Evolutionary conservation across 1,140 invertebrate genomes (phyloP), one percentile per base, ranked within the genome.

Genomic region (Trichonephila clavipes): DNA sequence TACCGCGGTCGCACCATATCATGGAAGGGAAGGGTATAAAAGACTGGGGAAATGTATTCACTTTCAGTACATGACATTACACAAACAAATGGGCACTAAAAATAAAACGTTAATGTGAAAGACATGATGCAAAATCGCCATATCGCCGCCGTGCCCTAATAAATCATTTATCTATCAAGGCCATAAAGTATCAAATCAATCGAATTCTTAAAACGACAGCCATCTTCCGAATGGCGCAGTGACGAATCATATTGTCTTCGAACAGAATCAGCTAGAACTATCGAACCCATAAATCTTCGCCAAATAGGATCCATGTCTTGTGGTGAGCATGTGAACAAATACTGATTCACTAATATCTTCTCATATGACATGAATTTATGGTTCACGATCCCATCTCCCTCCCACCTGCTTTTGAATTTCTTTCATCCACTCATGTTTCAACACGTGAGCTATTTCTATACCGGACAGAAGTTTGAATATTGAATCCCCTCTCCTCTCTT

Each of bases 291-390:
- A 40, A 77, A 77, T 77, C 72, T 34, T 18, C 72, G 3, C 24
- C 72, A 77, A 77, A 77, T 77, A 77, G 72, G 72, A 77, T 18
- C 28, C 72, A 40, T 34, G 12, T 77, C 72, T 77, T 77, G 34
- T 77, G 34, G 34, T 18, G 72, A 28, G 72, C 72, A 77, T 77
- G 72, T 77, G 72, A 77, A 77, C 72, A 77, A 77, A 77, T 77
- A 77, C 72, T 77, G 72, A 77, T 77, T 77, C 72, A 77, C 72
- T 40, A 77, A 34, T 77, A 18, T 34, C 28, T 16, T 0, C 72
- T 18, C 16, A 64, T 34, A 40, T 34, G 28, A 40, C 72, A 34
- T 34, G 72, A 8, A 77, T 77, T 77, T 40, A 40, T 77, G 24
- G 72, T 77, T 40, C 28, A 0, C 72, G 34, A 16, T 34, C 72